Evolutionary conservation across 2,113 vertebrate species (phyloP).

Genomic region (Cnemophilus loriae): DNA sequence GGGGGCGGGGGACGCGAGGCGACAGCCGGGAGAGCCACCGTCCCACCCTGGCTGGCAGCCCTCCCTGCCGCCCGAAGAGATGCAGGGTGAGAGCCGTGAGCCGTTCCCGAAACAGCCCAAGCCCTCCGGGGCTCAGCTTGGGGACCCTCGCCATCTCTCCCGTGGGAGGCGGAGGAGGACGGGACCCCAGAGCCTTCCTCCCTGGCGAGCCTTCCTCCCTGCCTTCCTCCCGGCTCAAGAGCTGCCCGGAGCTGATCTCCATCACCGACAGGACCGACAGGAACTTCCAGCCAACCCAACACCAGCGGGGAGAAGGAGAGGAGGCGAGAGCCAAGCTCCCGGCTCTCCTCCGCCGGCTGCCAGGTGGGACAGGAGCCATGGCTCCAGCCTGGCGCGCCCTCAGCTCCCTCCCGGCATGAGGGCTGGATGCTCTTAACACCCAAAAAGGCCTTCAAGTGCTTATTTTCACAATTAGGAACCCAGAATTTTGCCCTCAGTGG

Average conservation of each 20-base stretch:
- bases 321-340: not conserved
- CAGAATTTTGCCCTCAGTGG: not conserved
- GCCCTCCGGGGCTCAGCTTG: not conserved
- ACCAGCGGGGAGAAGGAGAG: not conserved
- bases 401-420: not conserved
- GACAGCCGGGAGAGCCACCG: not conserved
- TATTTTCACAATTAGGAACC: not conserved
- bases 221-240: not conserved
- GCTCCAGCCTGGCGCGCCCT: not conserved
- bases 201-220: rapidly evolving
- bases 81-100: rapidly evolving
- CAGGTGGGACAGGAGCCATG: not conserved
- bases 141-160: not conserved
- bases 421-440: not conserved
- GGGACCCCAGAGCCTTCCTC: not conserved
- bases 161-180: not conserved
- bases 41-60: not conserved
- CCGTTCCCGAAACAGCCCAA: not conserved
- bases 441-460: not conserved
- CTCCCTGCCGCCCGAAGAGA: not conserved
- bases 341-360: not conserved
- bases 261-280: not conserved
- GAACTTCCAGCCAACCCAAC: not conserved
- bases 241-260: not conserved
- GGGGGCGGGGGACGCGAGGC: not conserved